These are phyloP conservation scores for Rhagium mordax DNA, from an alignment of 2,888 invertebrate species.

Conservation along the genomic window DNA sequence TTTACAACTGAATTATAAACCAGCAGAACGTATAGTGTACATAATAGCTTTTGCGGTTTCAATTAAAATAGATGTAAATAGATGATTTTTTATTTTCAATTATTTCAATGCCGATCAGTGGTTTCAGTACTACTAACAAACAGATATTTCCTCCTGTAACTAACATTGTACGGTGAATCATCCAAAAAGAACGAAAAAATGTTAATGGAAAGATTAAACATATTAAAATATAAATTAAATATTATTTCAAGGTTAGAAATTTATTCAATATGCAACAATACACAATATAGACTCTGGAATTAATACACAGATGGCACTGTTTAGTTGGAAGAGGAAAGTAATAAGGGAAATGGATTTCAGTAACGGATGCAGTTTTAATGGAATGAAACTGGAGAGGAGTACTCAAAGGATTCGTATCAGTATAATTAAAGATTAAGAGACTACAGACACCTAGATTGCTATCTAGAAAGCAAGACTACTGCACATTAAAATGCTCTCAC, in stretches of 20 bases:
- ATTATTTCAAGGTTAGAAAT: not conserved
- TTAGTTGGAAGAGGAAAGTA: no score
- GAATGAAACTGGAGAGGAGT: no score
- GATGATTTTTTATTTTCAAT: constrained; percentile 4
- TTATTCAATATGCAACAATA: not conserved
- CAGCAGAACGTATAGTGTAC: not conserved
- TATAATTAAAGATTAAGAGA: no score
- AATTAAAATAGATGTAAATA: constrained; percentile 12
- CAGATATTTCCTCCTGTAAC: not conserved
- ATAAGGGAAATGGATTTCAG: no score
- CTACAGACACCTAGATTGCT: no score
- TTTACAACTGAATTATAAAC: not conserved
- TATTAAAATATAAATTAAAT: no score
- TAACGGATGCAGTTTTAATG: no score
- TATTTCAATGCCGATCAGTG: constrained; percentile 16
- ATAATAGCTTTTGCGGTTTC: constrained; percentile 19
- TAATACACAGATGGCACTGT: not conserved
- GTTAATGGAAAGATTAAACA: not conserved
- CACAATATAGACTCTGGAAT: not conserved
- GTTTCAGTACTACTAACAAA: constrained; percentile 2
- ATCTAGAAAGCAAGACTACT: no score
- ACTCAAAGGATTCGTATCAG: no score
- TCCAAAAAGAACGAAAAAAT: not conserved
- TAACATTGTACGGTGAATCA: not conserved
- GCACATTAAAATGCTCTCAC: no score